Conservation (phyloP, 2,888 invertebrate species). For the Chrysolina haemoptera region DNA sequence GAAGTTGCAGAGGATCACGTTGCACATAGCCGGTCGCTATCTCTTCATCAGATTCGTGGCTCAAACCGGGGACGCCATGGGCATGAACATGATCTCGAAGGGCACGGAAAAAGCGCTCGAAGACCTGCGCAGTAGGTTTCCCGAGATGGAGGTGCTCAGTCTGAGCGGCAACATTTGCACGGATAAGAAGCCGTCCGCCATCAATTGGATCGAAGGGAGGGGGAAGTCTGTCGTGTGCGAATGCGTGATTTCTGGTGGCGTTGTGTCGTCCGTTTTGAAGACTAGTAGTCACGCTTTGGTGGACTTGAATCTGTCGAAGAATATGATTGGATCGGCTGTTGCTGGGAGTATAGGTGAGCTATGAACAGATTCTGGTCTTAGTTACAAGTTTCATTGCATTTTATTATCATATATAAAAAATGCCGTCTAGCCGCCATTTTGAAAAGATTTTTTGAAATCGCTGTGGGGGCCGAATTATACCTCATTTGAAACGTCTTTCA, state of each 20-base stretch:
- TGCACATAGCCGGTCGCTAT: slow-evolving; percentile 88
- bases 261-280: slow-evolving; percentile 85
- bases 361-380: neutral
- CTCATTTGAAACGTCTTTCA: too few relatives aligned
- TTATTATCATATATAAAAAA: too few relatives aligned
- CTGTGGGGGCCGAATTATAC: too few relatives aligned
- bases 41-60: slow-evolving; percentile 78
- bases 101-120: slow-evolving; percentile 91
- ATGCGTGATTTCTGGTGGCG: slow-evolving; percentile 82
- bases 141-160: slow-evolving; percentile 91
- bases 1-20: slow-evolving; percentile 83
- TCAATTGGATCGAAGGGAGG: slow-evolving; percentile 93
- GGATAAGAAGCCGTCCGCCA: slow-evolving; percentile 96
- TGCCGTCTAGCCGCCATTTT: too few relatives aligned
- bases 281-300: slow-evolving; percentile 87
- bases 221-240: slow-evolving; percentile 97
- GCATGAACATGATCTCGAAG: slow-evolving; percentile 99
- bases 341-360: slow-evolving; percentile 86
- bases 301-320: slow-evolving; percentile 92
- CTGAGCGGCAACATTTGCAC: slow-evolving; percentile 97
- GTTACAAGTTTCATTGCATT: neutral
- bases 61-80: slow-evolving; percentile 97
- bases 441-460: too few relatives aligned
- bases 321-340: slow-evolving; percentile 93
- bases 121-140: slow-evolving; percentile 80